Evolutionary conservation across 1,140 invertebrate species (phyloP).

Genomic region (Atopsyche davidsoni): DNA sequence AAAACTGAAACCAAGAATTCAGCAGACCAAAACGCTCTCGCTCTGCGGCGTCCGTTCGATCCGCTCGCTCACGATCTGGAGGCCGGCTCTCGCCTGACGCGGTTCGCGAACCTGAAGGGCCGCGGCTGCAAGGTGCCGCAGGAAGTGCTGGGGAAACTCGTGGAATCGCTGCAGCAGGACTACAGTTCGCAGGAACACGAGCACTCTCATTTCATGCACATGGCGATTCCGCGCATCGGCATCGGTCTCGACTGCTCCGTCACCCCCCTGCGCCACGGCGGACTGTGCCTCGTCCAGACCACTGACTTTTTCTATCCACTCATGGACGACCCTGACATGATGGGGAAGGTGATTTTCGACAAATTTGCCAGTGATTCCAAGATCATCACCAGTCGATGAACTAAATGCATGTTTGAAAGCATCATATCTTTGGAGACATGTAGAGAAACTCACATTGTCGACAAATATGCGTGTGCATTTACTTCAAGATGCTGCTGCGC

Average conservation of each 20-base stretch:
- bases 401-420: no score
- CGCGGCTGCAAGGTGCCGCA: constrained; percentile 99
- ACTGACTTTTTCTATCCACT: constrained; percentile 98
- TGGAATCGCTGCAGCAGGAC: constrained; percentile 90
- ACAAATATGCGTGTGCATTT: no score
- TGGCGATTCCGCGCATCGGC: constrained; percentile 81
- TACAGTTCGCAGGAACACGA: constrained; percentile 79
- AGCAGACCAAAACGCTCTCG: constrained; percentile 72
- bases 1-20: no score
- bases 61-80: constrained; percentile 93
- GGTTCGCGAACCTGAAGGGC: constrained; percentile 97
- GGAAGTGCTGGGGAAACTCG: constrained; percentile 90
- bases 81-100: constrained; percentile 87
- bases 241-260: constrained; percentile 64
- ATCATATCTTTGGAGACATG: no score
- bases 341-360: constrained; percentile 97
- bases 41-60: constrained; percentile 85
- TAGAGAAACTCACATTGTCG: no score
- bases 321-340: constrained; percentile 98
- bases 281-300: constrained; percentile 92
- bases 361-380: constrained; percentile 98
- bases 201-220: constrained; percentile 81
- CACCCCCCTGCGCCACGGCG: constrained; percentile 78
- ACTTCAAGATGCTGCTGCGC: no score
- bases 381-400: no score